A percentile compares a stretch with the other conserved stretches of the same genome.
Evolutionary conservation across 2,113 vertebrate genomes (phyloP).

Genomic region (Scalopus aquaticus): DNA sequence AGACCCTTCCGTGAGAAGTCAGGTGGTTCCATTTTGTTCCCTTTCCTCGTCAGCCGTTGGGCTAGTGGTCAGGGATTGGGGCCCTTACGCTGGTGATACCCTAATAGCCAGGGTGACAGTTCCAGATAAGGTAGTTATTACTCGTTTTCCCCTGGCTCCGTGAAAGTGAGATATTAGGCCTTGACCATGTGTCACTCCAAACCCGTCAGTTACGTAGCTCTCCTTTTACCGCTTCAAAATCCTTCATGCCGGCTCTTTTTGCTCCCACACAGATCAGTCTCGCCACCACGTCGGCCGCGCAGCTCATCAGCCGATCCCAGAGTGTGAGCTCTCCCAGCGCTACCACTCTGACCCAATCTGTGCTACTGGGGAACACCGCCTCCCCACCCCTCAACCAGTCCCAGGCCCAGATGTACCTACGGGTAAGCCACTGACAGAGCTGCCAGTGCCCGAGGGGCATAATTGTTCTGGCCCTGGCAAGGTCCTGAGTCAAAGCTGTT

Average conservation of each 20-base stretch:
- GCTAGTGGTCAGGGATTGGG: neutral
- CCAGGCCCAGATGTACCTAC: constrained; percentile 97
- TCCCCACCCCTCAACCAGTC: constrained; percentile 89
- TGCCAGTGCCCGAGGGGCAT: neutral
- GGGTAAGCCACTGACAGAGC: constrained; percentile 85
- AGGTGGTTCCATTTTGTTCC: neutral
- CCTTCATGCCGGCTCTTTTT: constrained; percentile 44
- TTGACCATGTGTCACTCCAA: neutral
- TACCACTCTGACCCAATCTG: constrained; percentile 95
- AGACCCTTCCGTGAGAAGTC: neutral
- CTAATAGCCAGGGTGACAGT: neutral
- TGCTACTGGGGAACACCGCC: constrained; percentile 93
- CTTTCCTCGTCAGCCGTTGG: neutral
- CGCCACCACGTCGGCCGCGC: constrained; percentile 88
- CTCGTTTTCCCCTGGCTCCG: neutral
- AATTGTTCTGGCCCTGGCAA: neutral
- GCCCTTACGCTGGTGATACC: neutral
- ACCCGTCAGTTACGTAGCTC: neutral
- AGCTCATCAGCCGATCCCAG: constrained; percentile 88
- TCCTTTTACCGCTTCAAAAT: neutral
- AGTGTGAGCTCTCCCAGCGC: constrained; percentile 90
- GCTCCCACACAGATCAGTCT: constrained; percentile 85
- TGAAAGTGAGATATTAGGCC: neutral
- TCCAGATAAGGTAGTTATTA: neutral
- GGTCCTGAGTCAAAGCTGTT: neutral